Percentiles rank a stretch among this genome's conserved stretches.
phyloP scores from a whole-genome alignment of 2,888 invertebrate genomes.

The Dorcus hopei region DNA sequence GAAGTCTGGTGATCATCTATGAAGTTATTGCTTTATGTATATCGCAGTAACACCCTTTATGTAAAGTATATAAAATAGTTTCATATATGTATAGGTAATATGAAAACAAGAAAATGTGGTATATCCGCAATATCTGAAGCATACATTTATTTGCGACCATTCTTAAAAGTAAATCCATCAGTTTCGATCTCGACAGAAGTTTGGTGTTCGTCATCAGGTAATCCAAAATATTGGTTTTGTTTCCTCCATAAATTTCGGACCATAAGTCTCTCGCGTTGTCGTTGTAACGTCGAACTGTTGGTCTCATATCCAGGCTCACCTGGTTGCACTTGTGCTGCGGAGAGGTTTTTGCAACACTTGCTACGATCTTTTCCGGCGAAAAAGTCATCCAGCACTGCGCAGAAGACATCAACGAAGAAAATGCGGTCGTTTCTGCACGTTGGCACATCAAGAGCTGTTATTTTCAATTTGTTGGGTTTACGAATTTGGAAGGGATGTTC shows the following conservation, averaged over 20 bases:
- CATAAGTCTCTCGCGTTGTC: conserved; percentile 93
- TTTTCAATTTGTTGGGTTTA: conserved; percentile 98
- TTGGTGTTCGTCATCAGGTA: conserved; percentile 58
- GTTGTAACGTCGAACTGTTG: conserved; percentile 90
- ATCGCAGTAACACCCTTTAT: too few relatives aligned
- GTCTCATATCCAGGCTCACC: conserved; percentile 89
- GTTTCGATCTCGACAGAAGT: conserved; percentile 84
- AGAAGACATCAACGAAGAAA: conserved; percentile 97
- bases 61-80: too few relatives aligned
- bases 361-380: conserved; percentile 95
- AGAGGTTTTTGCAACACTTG: conserved; percentile 88
- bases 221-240: conserved; percentile 67
- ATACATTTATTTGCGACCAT: conserved; percentile 64
- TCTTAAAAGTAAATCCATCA: conserved; percentile 79
- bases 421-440: conserved; percentile 96
- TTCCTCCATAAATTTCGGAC: conserved; percentile 95
- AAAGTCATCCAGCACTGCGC: conserved; percentile 97
- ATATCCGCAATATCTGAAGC: too few relatives aligned
- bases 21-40: too few relatives aligned
- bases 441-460: conserved; percentile 97
- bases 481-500: conserved; percentile 97
- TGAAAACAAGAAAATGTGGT: too few relatives aligned
- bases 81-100: too few relatives aligned
- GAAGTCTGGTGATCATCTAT: too few relatives aligned
- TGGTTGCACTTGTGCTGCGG: conserved; percentile 78